Conservation (phyloP, 1,140 invertebrate genomes). For the Ips nitidus region DNA sequence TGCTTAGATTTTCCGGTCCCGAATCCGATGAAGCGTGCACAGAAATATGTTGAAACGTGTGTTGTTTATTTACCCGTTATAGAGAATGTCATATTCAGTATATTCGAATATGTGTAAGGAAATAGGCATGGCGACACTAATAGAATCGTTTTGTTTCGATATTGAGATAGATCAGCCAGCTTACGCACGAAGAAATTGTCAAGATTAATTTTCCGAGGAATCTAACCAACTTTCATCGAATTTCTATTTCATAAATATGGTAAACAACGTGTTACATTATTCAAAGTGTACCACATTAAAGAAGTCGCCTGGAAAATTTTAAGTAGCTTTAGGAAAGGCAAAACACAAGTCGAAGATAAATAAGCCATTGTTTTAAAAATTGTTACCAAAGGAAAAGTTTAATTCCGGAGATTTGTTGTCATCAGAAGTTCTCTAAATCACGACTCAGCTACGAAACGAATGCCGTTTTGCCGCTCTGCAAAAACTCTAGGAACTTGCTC, state of each 20-base stretch:
- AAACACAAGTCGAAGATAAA: no score
- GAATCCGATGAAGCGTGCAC: slow-evolving; percentile 15
- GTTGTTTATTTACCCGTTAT: slow-evolving; percentile 25
- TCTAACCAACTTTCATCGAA: slow-evolving; percentile 9
- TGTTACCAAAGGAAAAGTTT: background rate
- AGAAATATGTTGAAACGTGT: slow-evolving; percentile 23
- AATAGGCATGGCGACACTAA: slow-evolving; percentile 19
- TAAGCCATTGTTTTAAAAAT: no score
- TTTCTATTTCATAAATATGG: background rate
- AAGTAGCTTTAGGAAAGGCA: no score
- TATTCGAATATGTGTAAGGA: slow-evolving; percentile 5
- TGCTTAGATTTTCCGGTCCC: slow-evolving; percentile 17
- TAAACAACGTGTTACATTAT: no score
- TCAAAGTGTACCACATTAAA: no score
- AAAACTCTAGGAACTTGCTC: slow-evolving; percentile 33
- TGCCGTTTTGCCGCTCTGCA: slow-evolving; percentile 26
- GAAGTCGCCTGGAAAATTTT: no score
- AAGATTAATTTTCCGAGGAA: slow-evolving; percentile 14
- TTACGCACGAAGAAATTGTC: slow-evolving; percentile 10
- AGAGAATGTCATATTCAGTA: slow-evolving; percentile 11
- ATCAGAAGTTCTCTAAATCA: slow-evolving; percentile 9
- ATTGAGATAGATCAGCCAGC: slow-evolving; percentile 10
- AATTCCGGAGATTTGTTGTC: slow-evolving; percentile 3
- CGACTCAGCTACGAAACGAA: slow-evolving; percentile 30
- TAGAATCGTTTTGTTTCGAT: slow-evolving; percentile 24